Evolutionary conservation across 2,113 vertebrate genomes (phyloP).

Genomic region (Python bivittatus): DNA sequence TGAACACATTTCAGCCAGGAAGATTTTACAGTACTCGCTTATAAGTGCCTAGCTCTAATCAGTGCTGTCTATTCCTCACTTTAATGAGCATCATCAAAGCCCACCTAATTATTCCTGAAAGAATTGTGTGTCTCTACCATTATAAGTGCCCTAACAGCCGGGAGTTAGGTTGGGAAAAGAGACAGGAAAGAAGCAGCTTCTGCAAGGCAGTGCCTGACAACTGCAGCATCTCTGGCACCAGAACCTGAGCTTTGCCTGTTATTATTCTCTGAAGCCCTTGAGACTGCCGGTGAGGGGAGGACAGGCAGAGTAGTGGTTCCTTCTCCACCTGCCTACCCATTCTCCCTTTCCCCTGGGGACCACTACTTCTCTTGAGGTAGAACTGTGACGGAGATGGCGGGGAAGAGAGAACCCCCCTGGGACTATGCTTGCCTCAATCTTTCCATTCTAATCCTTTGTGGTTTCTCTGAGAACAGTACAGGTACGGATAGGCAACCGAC

Average conservation of each 20-base stretch:
- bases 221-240: neutral
- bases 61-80: constrained; percentile 18
- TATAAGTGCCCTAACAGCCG: neutral
- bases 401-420: constrained; percentile 47
- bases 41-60: neutral
- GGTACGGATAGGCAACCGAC: neutral
- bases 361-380: constrained; percentile 5
- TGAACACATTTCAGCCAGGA: neutral
- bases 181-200: neutral
- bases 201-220: neutral
- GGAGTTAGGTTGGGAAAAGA: constrained; percentile 18
- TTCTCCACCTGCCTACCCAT: neutral
- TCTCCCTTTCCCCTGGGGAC: neutral
- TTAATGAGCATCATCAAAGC: constrained; percentile 37
- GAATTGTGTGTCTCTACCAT: neutral
- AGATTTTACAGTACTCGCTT: constrained; percentile 1
- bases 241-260: neutral
- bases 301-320: neutral
- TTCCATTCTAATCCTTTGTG: constrained; percentile 13
- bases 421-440: constrained; percentile 7
- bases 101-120: constrained; percentile 27
- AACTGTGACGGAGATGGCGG: constrained; percentile 60
- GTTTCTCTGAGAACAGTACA: constrained; percentile 29
- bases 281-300: constrained; percentile 23
- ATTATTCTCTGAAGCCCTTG: constrained; percentile 40